phyloP scores from a whole-genome alignment of 2,797 vertebrate genomes.

The Xenopus petersii region DNA sequence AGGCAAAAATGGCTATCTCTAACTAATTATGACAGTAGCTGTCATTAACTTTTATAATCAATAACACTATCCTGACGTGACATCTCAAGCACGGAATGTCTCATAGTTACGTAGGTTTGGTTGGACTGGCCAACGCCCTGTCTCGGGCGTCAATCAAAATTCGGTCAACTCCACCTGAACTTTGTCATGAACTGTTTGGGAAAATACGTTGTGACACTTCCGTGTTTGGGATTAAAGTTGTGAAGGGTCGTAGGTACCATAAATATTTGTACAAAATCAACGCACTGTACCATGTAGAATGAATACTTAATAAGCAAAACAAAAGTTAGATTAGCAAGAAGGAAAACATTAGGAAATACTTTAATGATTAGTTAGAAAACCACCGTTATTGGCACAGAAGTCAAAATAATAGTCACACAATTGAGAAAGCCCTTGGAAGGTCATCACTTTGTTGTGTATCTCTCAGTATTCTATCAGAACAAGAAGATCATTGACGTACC shows the following conservation, averaged over 20 bases:
- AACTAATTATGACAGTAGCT: slow-evolving; percentile 71
- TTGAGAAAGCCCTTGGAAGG: too few relatives aligned
- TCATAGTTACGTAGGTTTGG: slow-evolving; percentile 67
- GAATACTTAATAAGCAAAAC: background rate
- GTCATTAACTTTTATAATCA: slow-evolving; percentile 73
- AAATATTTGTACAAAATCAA: slow-evolving; percentile 37
- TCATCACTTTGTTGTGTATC: too few relatives aligned
- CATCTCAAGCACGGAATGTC: slow-evolving; percentile 72
- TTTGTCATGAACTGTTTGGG: slow-evolving; percentile 56
- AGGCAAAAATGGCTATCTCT: slow-evolving; percentile 64
- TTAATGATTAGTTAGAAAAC: too few relatives aligned
- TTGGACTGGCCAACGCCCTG: slow-evolving; percentile 72
- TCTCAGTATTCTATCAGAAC: too few relatives aligned
- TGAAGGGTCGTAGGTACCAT: slow-evolving; percentile 30
- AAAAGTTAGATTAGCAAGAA: too few relatives aligned
- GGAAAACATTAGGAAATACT: too few relatives aligned
- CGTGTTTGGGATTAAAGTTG: slow-evolving; percentile 39
- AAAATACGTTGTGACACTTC: slow-evolving; percentile 49
- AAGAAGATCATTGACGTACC: too few relatives aligned
- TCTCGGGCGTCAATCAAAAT: slow-evolving; percentile 70
- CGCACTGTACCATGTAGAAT: background rate
- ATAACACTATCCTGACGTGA: slow-evolving; percentile 73
- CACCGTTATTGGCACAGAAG: too few relatives aligned
- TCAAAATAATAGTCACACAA: too few relatives aligned
- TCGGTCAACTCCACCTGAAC: slow-evolving; percentile 58